Base-by-base conservation (phyloP, 1,140 invertebrate species). In the Trissolcus basalis region DNA sequence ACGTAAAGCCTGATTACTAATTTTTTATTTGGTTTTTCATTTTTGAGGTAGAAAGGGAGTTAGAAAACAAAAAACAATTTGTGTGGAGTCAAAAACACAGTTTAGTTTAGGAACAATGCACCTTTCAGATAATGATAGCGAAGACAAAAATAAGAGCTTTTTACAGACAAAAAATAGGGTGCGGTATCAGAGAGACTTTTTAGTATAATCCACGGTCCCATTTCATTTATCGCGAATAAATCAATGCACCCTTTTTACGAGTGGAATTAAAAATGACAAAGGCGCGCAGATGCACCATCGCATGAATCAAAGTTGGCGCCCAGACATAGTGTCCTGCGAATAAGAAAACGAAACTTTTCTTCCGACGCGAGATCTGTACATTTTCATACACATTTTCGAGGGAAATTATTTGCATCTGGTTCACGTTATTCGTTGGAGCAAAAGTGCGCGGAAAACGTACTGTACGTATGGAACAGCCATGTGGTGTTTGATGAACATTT, bases 361-460 rank as follows among this genome's bases (percentile, higher is more conserved):
- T 33, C 58, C 44, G 39, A 19, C 36, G 15, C 47, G 56, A 64
- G 64, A 27, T 27, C 6, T 27, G 19, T 3, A 6, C 19, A 6
- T 75, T 75, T 69, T 54, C 55, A n/a, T 27, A 6, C 1, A 6
- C 19, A 6, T 75, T 75, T 69, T 54, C 55, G 14, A 50, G 47
- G 71, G 63, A 71, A 77, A 77, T 71, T 68, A 67, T 55, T 67
- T 55, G 61, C 67, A 77, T 77, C 74, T 64, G 19, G 67, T 68
- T 63, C 51, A 53, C 63, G 61, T 68, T 77, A 77, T 71, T 65
- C 60, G 71, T 77, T 68, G 61, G 68, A 63, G 55, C 51, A 58
- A n/a, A 75, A 64, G 50, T 75, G 12, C 36, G 10, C 43, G 44
- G 55, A 49, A 65, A 71, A 77, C 65, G 70, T 73, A 60, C 58